Conservation (phyloP, 2,888 invertebrate species). For the Erebia aethiops region DNA sequence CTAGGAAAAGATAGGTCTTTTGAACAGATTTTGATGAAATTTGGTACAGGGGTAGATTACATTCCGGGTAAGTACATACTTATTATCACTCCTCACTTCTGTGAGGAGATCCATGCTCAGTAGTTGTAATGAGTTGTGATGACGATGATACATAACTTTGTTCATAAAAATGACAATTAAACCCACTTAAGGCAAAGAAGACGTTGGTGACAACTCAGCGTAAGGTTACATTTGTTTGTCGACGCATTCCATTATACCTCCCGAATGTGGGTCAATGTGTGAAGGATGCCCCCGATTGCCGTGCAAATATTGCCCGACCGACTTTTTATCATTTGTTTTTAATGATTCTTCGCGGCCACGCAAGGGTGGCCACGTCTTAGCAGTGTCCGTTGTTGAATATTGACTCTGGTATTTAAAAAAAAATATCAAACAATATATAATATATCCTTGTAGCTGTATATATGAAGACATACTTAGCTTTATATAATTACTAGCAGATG, state of each 20-base stretch:
- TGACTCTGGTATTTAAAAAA: too few relatives aligned
- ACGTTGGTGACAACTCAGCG: constrained; percentile 29
- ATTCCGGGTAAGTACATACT: too few relatives aligned
- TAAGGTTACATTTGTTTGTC: constrained; percentile 34
- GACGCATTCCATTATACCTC: constrained; percentile 38
- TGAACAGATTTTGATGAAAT: too few relatives aligned
- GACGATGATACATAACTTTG: not conserved
- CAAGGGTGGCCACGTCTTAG: constrained; percentile 18
- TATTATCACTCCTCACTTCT: too few relatives aligned
- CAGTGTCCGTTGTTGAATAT: too few relatives aligned
- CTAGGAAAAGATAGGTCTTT: too few relatives aligned
- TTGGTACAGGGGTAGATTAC: too few relatives aligned
- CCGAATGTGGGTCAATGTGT: constrained; percentile 61
- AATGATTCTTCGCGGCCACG: constrained; percentile 43
- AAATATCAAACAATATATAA: too few relatives aligned
- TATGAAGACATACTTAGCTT: too few relatives aligned
- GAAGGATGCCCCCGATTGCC: constrained; percentile 56
- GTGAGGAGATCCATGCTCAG: too few relatives aligned
- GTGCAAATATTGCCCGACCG: constrained; percentile 49
- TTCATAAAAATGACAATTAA: not conserved
- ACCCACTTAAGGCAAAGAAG: constrained; percentile 16
- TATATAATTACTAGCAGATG: too few relatives aligned
- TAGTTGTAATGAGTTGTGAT: not conserved
- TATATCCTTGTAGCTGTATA: too few relatives aligned
- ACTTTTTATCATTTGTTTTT: constrained; percentile 45